Base-by-base conservation (phyloP, 2,113 vertebrate species). In the Corythoichthys haematopterus region DNA sequence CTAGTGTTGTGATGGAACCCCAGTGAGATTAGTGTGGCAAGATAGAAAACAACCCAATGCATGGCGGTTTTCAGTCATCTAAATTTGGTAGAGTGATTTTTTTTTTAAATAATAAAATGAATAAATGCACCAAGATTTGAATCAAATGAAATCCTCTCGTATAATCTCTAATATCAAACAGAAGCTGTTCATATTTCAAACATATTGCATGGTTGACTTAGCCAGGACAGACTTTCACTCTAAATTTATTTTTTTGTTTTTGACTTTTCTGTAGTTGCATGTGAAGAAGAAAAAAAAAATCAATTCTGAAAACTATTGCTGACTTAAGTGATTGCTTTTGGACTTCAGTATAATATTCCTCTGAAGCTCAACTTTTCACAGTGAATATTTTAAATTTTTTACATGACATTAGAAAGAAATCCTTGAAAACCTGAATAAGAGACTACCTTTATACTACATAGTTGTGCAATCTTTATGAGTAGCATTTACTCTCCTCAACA, bases 51-150 rank as follows among this genome's bases (percentile, higher is more conserved):
- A 67, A 9, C 82, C 71, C 69, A 68, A 64, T 80, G 73, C 74
- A 80, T 35, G 74, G 80, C 71, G 80, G 76, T 84, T 15, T 65
- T 85, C 81, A 81, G 85, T 61, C 62, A 70, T 88, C 76, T 82
- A 79, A 70, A 77, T 78, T 75, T 80, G 80, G 66, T 86, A 74
- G 86, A 82, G 12, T 12, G 12, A 28, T 33, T 46, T 78, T 75
- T 79, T 77, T 79, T 82, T 82, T 75, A 35, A 52, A 50, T 36
- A 40, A 38, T 20, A 46, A 36, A 74, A 36, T 48, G 0, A 51
- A n/a, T 5, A 52, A 52, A 52, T 14, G 20, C 20, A 28, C 20
- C 20, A 28, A 28, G 20, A 28, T 48, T 48, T 20, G 20, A 52
- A 14, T 13, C 46, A 48, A 10, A 3, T 3, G 20, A 28, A 28